phyloP scores from a whole-genome alignment of 2,113 vertebrate species.

The Larimichthys polyactis region DNA sequence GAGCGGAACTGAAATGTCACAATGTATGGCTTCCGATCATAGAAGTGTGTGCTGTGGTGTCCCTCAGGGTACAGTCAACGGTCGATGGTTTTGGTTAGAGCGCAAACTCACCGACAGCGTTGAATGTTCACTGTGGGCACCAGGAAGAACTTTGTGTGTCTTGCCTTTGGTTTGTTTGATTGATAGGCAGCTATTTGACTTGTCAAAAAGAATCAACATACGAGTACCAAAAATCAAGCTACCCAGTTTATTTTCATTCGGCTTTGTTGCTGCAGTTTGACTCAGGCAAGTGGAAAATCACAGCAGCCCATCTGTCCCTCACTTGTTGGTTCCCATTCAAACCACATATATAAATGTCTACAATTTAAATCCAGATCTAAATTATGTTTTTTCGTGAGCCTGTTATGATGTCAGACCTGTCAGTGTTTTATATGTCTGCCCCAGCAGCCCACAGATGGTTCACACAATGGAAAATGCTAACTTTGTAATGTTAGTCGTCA shows the following conservation, averaged over 20 bases:
- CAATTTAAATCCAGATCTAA: constrained; percentile 21
- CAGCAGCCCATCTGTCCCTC: neutral
- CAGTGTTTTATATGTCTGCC: constrained; percentile 5
- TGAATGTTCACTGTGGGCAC: constrained; percentile 96
- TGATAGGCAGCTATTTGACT: neutral
- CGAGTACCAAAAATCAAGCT: neutral
- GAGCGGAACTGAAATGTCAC: neutral
- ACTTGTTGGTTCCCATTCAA: constrained; percentile 4
- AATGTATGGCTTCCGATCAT: neutral
- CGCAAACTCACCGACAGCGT: constrained; percentile 99
- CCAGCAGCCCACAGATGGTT: constrained; percentile 21
- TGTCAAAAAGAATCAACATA: neutral
- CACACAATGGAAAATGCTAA: constrained; percentile 27
- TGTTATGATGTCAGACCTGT: constrained; percentile 29
- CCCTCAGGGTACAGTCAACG: constrained; percentile 99
- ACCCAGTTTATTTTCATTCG: neutral
- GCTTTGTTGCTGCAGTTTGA: constrained; percentile 19
- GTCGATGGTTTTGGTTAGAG: constrained; percentile 95
- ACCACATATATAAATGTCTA: constrained; percentile 23
- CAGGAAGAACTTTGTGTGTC: constrained; percentile 32
- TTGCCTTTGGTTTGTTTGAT: neutral
- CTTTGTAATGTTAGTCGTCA: constrained; percentile 1
- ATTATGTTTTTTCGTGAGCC: neutral
- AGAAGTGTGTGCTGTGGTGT: constrained; percentile 65
- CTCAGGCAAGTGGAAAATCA: constrained; percentile 39